Percentiles rank a stretch among this genome's conserved stretches.
These are phyloP conservation scores for Perca flavescens DNA, from an alignment of 2,113 vertebrate genomes.

Conservation along the genomic window DNA sequence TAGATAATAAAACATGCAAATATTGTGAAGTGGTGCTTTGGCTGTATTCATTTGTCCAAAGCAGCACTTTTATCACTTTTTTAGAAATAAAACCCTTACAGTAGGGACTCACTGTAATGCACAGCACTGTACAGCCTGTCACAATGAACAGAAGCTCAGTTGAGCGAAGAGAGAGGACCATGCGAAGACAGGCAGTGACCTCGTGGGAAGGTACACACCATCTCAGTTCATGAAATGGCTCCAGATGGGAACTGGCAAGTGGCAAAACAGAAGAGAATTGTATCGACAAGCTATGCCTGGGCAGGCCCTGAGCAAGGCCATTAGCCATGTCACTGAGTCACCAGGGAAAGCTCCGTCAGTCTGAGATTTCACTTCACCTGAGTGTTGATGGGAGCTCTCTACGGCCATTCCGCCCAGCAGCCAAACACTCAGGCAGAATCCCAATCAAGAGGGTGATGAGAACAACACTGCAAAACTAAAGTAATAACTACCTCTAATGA, in stretches of 20 bases:
- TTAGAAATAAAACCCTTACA: conserved; percentile 40
- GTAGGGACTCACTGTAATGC: conserved; percentile 61
- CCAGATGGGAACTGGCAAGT: conserved; percentile 89
- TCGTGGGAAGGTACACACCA: conserved; percentile 82
- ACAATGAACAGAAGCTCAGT: conserved; percentile 60
- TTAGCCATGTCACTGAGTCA: conserved; percentile 83
- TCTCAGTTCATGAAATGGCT: conserved; percentile 86
- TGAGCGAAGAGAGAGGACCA: conserved; percentile 61
- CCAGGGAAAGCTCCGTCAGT: conserved; percentile 78
- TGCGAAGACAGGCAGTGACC: conserved; percentile 74
- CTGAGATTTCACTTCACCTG: conserved; percentile 88
- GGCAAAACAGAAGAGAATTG: conserved; percentile 88
- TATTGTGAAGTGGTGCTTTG: conserved; percentile 13
- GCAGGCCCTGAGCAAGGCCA: conserved; percentile 84
- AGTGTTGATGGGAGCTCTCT: conserved; percentile 84
- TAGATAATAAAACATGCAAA: neutral
- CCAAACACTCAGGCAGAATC: conserved; percentile 28
- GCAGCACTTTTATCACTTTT: conserved; percentile 26
- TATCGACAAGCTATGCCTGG: conserved; percentile 85
- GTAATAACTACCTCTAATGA: conserved; percentile 59
- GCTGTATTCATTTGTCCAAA: neutral
- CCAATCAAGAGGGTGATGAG: conserved; percentile 68
- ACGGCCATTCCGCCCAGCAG: conserved; percentile 21
- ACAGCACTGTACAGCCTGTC: conserved; percentile 58
- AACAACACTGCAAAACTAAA: conserved; percentile 44